Conservation (phyloP, 2,113 vertebrate species). For the Conger conger region DNA sequence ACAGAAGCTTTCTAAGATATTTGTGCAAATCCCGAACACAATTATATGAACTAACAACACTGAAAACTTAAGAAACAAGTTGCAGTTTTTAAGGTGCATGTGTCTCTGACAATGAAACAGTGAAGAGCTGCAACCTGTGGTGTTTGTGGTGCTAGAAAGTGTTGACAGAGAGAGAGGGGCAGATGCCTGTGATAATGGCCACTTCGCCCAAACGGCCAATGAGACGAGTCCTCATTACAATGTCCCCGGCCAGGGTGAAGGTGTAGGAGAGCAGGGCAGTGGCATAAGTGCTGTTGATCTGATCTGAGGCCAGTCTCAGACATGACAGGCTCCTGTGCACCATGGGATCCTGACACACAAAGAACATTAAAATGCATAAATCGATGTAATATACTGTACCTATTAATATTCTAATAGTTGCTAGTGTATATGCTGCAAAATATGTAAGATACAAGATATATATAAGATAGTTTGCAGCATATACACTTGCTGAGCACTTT, state of each 20-base stretch:
- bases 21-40: not conserved
- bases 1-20: too few relatives aligned
- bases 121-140: not conserved
- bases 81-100: not conserved
- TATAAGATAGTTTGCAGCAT: too few relatives aligned
- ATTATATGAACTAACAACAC: not conserved
- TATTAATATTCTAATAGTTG: too few relatives aligned
- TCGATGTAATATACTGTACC: too few relatives aligned
- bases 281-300: constrained; percentile 65
- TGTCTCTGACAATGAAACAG: not conserved
- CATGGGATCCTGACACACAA: constrained; percentile 52
- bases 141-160: not conserved
- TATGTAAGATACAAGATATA: too few relatives aligned
- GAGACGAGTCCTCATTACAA: constrained; percentile 48
- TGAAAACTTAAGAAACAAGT: not conserved
- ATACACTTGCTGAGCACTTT: too few relatives aligned
- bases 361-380: not conserved
- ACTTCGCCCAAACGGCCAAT: constrained; percentile 47
- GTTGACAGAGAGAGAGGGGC: not conserved
- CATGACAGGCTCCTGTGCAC: constrained; percentile 70
- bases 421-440: too few relatives aligned
- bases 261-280: constrained; percentile 80
- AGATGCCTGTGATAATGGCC: constrained; percentile 41
- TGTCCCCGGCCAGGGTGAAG: constrained; percentile 76
- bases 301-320: constrained; percentile 49